These are phyloP conservation scores for Odontomyia ornata DNA, from an alignment of 2,888 invertebrate species.

Conservation along the genomic window DNA sequence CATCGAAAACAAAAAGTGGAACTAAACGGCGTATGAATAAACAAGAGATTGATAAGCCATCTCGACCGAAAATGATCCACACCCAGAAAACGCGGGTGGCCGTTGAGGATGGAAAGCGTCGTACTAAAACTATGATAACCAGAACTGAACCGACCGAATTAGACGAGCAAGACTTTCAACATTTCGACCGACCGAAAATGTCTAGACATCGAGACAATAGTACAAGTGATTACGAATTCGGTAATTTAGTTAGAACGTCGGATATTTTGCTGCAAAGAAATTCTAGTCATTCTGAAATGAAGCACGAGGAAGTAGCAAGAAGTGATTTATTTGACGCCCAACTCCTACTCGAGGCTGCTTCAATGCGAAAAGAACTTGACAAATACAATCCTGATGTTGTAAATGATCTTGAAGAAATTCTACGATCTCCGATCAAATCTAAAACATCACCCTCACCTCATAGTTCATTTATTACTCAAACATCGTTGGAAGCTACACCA, in stretches of 20 bases:
- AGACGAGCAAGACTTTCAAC: constrained; percentile 47
- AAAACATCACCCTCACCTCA: constrained; percentile 55
- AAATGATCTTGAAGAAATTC: constrained; percentile 63
- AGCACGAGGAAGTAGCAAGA: constrained; percentile 54
- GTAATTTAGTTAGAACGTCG: constrained; percentile 60
- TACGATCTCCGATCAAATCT: constrained; percentile 61
- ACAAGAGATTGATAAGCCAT: constrained; percentile 56
- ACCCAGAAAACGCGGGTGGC: constrained; percentile 72
- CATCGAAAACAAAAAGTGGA: constrained; percentile 53
- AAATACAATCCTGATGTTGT: constrained; percentile 62
- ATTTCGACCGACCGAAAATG: constrained; percentile 45
- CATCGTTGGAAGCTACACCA: constrained; percentile 44
- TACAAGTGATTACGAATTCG: constrained; percentile 60
- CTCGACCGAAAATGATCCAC: constrained; percentile 80
- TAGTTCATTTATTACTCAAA: constrained; percentile 55
- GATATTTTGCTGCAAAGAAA: not conserved
- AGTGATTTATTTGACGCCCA: constrained; percentile 60
- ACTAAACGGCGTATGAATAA: constrained; percentile 52
- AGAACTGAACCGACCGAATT: constrained; percentile 56
- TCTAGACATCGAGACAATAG: constrained; percentile 42
- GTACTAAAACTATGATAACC: constrained; percentile 68
- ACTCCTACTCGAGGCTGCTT: constrained; percentile 57
- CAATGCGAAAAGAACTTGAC: constrained; percentile 60
- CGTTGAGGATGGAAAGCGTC: constrained; percentile 68
- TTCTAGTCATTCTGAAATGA: constrained; percentile 57